Evolutionary conservation across 2,888 invertebrate genomes (phyloP).

Genomic region (Microctonus hyperodae): DNA sequence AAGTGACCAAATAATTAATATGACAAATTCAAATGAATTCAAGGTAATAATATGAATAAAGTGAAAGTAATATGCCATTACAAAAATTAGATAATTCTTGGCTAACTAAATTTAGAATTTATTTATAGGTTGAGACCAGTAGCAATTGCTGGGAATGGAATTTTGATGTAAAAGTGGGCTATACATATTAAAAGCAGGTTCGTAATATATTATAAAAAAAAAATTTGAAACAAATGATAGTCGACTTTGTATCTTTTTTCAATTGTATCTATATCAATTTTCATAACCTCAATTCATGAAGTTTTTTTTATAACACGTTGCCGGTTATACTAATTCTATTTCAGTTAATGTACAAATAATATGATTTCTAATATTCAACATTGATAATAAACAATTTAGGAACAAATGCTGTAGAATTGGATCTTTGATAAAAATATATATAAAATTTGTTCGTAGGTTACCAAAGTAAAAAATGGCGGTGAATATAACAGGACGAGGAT

Average conservation of each 20-base stretch:
- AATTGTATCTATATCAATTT: not conserved
- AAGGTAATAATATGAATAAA: not conserved
- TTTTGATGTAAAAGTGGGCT: constrained; percentile 48
- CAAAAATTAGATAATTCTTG: not conserved
- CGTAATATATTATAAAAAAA: constrained; percentile 29
- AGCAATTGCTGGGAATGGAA: constrained; percentile 32
- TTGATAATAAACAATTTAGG: too few relatives aligned
- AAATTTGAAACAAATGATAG: not conserved
- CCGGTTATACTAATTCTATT: not conserved
- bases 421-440: not conserved
- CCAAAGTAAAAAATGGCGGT: constrained; percentile 49
- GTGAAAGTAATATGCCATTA: not conserved
- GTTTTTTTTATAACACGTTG: not conserved
- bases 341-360: not conserved
- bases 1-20: not conserved
- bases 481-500: constrained; percentile 45
- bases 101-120: constrained; percentile 54
- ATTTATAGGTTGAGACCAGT: constrained; percentile 60
- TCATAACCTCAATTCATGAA: not conserved
- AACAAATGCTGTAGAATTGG: not conserved
- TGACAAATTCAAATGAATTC: not conserved
- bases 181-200: constrained; percentile 43
- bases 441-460: not conserved
- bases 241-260: not conserved
- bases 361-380: too few relatives aligned